A percentile compares a stretch with the other conserved stretches of the same genome.
Evolutionary conservation across 2,888 invertebrate species (phyloP).

Genomic region (Polietes domitor): DNA sequence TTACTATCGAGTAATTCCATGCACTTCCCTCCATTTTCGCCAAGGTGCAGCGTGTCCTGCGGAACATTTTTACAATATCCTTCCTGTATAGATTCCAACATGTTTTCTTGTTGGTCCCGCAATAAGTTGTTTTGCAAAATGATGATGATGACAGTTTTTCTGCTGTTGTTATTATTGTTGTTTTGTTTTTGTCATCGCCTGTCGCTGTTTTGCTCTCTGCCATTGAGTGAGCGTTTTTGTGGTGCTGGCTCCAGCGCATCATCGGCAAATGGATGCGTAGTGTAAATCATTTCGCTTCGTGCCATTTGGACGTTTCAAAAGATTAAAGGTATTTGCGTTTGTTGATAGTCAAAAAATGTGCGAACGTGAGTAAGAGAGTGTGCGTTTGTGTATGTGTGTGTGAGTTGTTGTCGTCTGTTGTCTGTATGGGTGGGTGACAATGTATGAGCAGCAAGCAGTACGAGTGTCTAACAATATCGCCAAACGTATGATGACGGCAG

Average conservation of each 20-base stretch:
- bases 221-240: slow-evolving; percentile 1
- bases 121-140: slow-evolving; percentile 1
- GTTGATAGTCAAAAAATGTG: slow-evolving; percentile 62
- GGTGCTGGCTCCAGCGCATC: background rate
- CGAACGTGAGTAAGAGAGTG: slow-evolving; percentile 61
- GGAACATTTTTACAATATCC: background rate
- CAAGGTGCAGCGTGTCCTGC: too few relatives aligned
- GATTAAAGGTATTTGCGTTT: slow-evolving; percentile 79
- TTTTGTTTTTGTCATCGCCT: background rate
- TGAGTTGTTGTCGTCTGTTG: background rate
- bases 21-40: too few relatives aligned
- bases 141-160: slow-evolving; percentile 16
- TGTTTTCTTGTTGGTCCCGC: background rate
- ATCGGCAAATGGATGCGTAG: slow-evolving; percentile 42
- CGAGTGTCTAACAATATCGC: slow-evolving; percentile 38
- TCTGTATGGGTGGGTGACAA: slow-evolving; percentile 39
- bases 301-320: slow-evolving; percentile 79
- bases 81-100: background rate
- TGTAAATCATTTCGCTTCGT: slow-evolving; percentile 76
- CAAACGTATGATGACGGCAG: background rate
- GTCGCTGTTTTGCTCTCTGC: background rate
- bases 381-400: background rate
- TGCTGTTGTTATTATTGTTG: slow-evolving; percentile 24
- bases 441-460: background rate
- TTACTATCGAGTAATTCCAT: too few relatives aligned